Conservation (phyloP, 2,888 invertebrate species). For the Harpagoxenus sublaevis region DNA sequence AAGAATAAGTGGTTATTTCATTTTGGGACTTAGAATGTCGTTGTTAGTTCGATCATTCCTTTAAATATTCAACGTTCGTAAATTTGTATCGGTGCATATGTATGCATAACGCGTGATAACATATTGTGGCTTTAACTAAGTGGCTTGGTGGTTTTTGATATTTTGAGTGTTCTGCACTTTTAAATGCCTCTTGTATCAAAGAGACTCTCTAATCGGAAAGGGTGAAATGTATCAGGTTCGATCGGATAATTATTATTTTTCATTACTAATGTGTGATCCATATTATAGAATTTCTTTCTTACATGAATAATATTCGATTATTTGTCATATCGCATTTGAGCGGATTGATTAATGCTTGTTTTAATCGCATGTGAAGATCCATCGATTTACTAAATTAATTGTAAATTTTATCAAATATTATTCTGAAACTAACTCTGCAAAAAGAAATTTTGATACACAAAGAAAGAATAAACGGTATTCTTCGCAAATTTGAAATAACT, state of each 20-base stretch:
- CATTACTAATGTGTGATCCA: neutral
- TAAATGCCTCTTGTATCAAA: neutral
- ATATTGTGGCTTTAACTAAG: neutral
- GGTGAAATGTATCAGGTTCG: neutral
- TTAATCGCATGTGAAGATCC: neutral
- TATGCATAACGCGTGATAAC: neutral
- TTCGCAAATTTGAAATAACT: conserved; percentile 4
- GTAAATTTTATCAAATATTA: conserved; percentile 6
- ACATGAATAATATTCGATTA: neutral
- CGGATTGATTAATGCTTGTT: neutral
- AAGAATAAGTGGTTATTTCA: conserved; percentile 8
- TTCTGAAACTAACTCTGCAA: neutral
- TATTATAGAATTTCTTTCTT: neutral
- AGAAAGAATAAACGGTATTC: neutral
- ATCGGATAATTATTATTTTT: neutral
- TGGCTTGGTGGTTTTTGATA: neutral
- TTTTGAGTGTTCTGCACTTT: neutral
- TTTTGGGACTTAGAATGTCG: neutral
- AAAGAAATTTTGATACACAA: neutral
- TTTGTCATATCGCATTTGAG: neutral
- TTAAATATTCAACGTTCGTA: neutral
- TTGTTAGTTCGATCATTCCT: neutral
- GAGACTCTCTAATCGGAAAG: neutral
- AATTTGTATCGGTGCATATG: neutral
- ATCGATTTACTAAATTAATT: neutral